These are phyloP conservation scores for Bilobella aurantiaca DNA, from an alignment of 1,140 invertebrate genomes.

Conservation along the genomic window DNA sequence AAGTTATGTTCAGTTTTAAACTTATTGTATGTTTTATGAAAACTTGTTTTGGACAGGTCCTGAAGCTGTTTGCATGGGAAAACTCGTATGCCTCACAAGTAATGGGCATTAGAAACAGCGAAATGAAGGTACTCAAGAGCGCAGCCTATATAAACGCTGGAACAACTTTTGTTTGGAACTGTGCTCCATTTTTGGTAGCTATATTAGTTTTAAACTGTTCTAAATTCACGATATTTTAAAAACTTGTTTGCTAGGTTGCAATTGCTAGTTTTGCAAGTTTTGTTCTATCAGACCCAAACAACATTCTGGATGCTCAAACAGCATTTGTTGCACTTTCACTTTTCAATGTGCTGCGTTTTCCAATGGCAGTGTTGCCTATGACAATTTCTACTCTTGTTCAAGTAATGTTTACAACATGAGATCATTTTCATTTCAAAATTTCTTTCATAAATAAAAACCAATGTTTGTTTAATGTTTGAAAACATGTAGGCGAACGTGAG, in stretches of 20 bases:
- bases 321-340: conserved; percentile 53
- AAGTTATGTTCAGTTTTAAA: conserved; percentile 18
- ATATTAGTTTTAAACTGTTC: conserved; percentile 39
- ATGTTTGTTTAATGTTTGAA: no score
- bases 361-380: conserved; percentile 41
- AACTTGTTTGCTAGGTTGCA: conserved; percentile 25
- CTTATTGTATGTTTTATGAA: neutral
- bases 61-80: conserved; percentile 39
- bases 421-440: neutral
- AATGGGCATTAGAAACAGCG: conserved; percentile 32
- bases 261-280: conserved; percentile 48
- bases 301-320: conserved; percentile 46
- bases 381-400: conserved; percentile 32
- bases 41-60: conserved; percentile 9
- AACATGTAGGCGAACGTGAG: conserved; percentile 33
- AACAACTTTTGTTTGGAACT: conserved; percentile 39
- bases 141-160: conserved; percentile 35
- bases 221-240: conserved; percentile 7
- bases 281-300: conserved; percentile 40
- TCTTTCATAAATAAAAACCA: no score
- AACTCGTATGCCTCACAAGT: conserved; percentile 36
- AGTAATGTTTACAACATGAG: neutral
- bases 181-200: conserved; percentile 40
- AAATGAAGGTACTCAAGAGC: conserved; percentile 37
- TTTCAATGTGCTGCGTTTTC: conserved; percentile 52